These are phyloP conservation scores for Megaptera novaeangliae DNA, from an alignment of 2,113 vertebrate species.

Conservation along the genomic window DNA sequence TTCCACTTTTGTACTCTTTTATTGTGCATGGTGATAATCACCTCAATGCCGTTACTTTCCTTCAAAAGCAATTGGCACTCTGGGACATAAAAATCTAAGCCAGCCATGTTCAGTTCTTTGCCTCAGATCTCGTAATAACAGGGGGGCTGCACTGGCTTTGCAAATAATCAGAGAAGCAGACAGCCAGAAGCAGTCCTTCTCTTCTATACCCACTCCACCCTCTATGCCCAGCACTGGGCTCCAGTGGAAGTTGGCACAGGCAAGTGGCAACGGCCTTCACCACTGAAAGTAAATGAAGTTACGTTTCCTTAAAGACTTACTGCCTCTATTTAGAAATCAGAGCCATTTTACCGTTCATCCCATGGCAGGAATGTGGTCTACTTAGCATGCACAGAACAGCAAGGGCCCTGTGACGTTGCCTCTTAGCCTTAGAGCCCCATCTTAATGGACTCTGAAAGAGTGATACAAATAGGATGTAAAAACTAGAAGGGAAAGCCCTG, in stretches of 20 bases:
- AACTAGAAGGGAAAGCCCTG: neutral
- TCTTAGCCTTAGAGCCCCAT: neutral
- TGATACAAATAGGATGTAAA: neutral
- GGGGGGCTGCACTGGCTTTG: neutral
- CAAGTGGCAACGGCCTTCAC: neutral
- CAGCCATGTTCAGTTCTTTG: neutral
- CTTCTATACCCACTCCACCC: neutral
- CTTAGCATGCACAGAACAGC: neutral
- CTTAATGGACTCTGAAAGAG: neutral
- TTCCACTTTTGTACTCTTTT: neutral
- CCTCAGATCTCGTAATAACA: neutral
- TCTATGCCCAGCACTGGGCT: neutral
- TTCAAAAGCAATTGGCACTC: neutral
- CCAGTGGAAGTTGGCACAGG: neutral
- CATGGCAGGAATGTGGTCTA: neutral
- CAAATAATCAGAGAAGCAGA: neutral
- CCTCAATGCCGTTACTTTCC: neutral
- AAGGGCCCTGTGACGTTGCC: neutral
- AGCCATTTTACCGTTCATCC: neutral
- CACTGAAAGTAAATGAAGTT: neutral
- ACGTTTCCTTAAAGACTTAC: neutral
- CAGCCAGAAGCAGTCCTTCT: neutral
- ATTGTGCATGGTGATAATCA: neutral
- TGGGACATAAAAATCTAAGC: neutral
- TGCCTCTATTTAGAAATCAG: neutral